Evolutionary conservation across 2,113 vertebrate genomes (phyloP), one percentile per base, ranked within the genome.

Genomic region (Pachypanchax playfairii): DNA sequence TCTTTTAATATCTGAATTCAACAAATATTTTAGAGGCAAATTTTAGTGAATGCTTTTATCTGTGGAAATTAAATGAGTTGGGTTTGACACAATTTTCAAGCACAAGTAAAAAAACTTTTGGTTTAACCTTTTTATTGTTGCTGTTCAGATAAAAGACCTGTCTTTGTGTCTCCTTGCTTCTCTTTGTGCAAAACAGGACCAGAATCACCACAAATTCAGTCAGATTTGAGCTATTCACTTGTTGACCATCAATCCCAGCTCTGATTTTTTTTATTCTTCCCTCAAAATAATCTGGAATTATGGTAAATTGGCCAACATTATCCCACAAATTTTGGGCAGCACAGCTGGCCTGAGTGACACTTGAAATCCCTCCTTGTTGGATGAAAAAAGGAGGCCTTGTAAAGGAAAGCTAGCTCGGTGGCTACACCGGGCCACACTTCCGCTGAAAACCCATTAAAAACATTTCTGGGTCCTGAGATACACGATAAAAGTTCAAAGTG

Each of bases 331-430:
- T n/a, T 65, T 51, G 70, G 46, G 60, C 60, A 48, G 49, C 57
- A 59, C 82, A 84, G 74, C 74, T 85, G 80, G 73, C 41, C 58
- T 61, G 28, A 22, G 6, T 83, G 83, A 88, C 77, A 83, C 54
- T 67, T 75, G 52, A 70, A 43, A 69, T 64, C 59, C 80, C n/a
- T 64, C 72, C 62, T 76, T 38, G 64, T 62, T 65, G 38, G 64
- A 46, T 51, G 51, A 28, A 50, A 8, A n/a, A 50, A 6, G 20
- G 61, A 80, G 83, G 85, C 79, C 85, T 70, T 22, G 20, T 28
- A 17, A 39, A 35, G 31, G 42, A 39, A 44, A 39, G 73, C 69
- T 52, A 83, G 75, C 70, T 53, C 25, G 42, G 22, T 15, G n/a
- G 77, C 80, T 77, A 66, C 65, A 24, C 21, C 28, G 50, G 74